Base-by-base conservation (phyloP, 2,888 invertebrate genomes). In the Morpho achilles region DNA sequence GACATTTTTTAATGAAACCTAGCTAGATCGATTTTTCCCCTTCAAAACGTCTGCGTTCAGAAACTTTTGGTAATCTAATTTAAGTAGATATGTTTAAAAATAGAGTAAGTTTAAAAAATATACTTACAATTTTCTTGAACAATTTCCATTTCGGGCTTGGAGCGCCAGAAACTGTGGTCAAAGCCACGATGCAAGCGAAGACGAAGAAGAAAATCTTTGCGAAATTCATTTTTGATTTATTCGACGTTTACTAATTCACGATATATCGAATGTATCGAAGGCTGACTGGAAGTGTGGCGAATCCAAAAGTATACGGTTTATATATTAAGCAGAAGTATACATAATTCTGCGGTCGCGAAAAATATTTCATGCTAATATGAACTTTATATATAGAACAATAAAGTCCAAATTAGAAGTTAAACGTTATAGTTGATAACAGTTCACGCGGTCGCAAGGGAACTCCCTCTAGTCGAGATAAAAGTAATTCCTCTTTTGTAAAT, bases 81-180 rank as follows among this genome's bases (percentile, higher is more conserved):
- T 32, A 32, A 32, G 32, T 3, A n/a, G n/a, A n/a, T n/a, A 32
- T 32, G 32, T 5, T 16, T 16, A 32, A 32, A 32, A 32, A 32
- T 32, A 5, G 5, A 32, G 3, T 5, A 32, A 2, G 32, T 5
- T 32, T 32, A 5, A 32, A 42, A n/a, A 56, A 42, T 54, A 44
- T 48, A 77, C 80, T 79, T 70, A 82, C 80, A 60, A 80, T 64
- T 73, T 74, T 80, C 60, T 79, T 80, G 48, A 80, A 79, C 0
- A 76, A 58, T 42, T 76, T 79, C 78, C 78, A 82, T 45, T 67
- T 76, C 0, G 80, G 79, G 5, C 72, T 75, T 0, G 78, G 76
- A 7, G 76, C 74, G 0, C 72, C 74, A 1, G 66, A 62, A 1
- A 76, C 75, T 0, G 71, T 58, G 5, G 68, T 67, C 44, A 79